These are phyloP conservation scores for Cariama cristata DNA, from an alignment of 2,113 vertebrate species.

Conservation along the genomic window DNA sequence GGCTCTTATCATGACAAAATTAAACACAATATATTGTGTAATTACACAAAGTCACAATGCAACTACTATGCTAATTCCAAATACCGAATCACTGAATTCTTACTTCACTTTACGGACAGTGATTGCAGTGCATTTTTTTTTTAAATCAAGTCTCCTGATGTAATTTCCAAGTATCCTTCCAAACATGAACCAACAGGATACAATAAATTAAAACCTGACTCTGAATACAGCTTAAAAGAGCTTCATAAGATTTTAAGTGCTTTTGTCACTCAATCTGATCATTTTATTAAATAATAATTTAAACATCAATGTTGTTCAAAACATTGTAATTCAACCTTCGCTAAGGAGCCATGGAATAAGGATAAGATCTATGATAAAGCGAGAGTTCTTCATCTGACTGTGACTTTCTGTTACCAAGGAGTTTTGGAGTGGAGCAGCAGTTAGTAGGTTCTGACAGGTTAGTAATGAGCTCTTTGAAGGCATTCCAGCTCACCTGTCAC, in stretches of 20 bases:
- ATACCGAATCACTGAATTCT: not conserved
- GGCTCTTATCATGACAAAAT: not conserved
- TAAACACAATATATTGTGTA: not conserved
- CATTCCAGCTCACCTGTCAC: not conserved
- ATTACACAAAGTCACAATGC: not conserved
- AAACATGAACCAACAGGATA: not conserved
- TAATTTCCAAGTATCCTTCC: not conserved
- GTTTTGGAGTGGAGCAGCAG: not conserved
- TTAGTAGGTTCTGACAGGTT: not conserved
- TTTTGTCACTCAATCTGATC: not conserved
- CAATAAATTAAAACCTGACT: not conserved
- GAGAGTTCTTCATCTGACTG: not conserved
- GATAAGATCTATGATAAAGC: not conserved
- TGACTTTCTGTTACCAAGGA: not conserved
- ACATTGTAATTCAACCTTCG: not conserved
- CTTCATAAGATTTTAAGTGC: not conserved
- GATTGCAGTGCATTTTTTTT: not conserved
- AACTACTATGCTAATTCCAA: not conserved
- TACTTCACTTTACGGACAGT: not conserved
- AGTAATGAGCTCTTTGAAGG: not conserved
- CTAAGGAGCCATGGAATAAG: not conserved
- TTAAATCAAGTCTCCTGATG: not conserved
- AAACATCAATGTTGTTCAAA: not conserved
- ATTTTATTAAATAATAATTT: not conserved
- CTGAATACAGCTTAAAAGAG: not conserved